Conservation (phyloP, 2,888 invertebrate genomes). For the Pardosa pseudoannulata region DNA sequence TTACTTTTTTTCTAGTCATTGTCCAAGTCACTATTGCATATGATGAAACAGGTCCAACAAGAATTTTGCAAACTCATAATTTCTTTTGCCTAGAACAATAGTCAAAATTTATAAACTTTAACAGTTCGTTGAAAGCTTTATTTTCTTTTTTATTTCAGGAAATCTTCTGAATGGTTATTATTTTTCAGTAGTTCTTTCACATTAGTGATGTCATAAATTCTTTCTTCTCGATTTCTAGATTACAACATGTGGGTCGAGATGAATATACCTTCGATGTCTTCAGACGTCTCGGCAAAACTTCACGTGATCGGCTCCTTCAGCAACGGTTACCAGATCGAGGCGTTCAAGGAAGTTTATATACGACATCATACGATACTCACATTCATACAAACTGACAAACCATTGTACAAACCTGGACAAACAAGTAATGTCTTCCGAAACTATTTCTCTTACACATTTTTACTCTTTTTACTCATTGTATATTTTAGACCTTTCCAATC, state of each 20-base stretch:
- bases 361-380: constrained; percentile 77
- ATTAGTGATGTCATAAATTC: neutral
- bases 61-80: too few species aligned
- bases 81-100: too few species aligned
- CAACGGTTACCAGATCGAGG: constrained; percentile 75
- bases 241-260: constrained; percentile 64
- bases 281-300: constrained; percentile 33
- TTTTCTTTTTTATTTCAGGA: too few species aligned
- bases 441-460: neutral
- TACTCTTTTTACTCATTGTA: too few species aligned
- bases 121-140: too few species aligned
- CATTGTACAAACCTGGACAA: constrained; percentile 78
- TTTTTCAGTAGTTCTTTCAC: too few species aligned
- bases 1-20: too few species aligned
- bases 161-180: too few species aligned
- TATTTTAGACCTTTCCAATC: too few species aligned
- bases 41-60: too few species aligned
- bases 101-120: too few species aligned
- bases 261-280: constrained; percentile 17
- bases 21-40: too few species aligned
- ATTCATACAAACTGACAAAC: constrained; percentile 79
- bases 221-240: constrained; percentile 18
- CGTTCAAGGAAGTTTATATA: constrained; percentile 78
- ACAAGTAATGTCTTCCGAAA: constrained; percentile 76
- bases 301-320: constrained; percentile 25